Evolutionary conservation across 2,797 vertebrate species (phyloP).

Genomic region (Acanthurus lineatus): DNA sequence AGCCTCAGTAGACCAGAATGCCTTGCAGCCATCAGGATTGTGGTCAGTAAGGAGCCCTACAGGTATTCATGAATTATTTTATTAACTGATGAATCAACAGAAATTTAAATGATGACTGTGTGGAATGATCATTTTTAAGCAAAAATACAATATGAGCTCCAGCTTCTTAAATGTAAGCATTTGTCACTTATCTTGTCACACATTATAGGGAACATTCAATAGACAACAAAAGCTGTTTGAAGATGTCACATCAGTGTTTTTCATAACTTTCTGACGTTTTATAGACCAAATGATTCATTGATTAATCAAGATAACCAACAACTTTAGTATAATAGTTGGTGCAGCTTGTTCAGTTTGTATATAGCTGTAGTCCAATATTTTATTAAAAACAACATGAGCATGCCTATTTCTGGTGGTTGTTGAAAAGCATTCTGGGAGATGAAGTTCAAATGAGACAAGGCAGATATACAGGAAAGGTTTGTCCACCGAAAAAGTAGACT

Average conservation of each 20-base stretch:
- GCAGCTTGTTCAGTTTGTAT: neutral
- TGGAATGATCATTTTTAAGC: neutral
- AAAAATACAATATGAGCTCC: conserved; percentile 2
- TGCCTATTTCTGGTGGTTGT: conserved; percentile 2
- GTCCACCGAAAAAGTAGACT: neutral
- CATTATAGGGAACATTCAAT: conserved; percentile 2
- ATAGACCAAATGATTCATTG: neutral
- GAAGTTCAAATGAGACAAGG: conserved; percentile 11
- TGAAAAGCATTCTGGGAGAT: conserved; percentile 30
- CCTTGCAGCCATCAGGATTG: conserved; percentile 4
- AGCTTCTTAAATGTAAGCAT: neutral
- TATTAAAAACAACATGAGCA: neutral
- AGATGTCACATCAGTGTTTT: neutral
- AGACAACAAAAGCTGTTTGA: neutral
- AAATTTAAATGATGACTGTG: neutral
- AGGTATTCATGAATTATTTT: neutral
- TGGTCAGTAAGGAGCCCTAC: neutral
- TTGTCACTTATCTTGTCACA: neutral
- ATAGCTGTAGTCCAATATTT: neutral
- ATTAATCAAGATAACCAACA: neutral
- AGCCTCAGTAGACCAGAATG: conserved; percentile 39
- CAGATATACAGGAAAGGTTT: neutral
- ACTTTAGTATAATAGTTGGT: neutral
- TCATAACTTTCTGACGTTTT: neutral
- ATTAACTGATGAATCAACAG: neutral